Base-by-base conservation (phyloP, 2,797 vertebrate genomes). In the Parauchenoglanis ngamensis region DNA sequence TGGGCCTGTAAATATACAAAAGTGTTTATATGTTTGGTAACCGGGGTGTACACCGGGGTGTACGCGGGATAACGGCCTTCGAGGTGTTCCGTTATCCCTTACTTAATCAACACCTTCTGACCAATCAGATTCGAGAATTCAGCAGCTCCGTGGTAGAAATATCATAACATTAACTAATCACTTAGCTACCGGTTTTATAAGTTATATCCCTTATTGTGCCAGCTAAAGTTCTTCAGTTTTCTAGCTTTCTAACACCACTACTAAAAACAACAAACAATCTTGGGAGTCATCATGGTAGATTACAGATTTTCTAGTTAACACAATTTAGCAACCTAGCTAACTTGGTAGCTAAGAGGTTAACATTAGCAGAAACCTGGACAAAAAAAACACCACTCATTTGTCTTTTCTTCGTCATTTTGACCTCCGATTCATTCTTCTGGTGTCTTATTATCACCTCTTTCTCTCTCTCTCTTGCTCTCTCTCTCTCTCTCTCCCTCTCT, bases 401-500 rank as follows among this genome's bases (percentile, higher is more conserved):
- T 49, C 21, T 75, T 31, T n/a, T 81, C 8, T 78, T 15, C 49
- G 70, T 70, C 40, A 72, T 75, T 49, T 76, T 76, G 25, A n/a
- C 25, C 46, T 73, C 21, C 44, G 35, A 44, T 15, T 15, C 65
- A 31, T 67, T 31, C 28, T 68, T 35, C 63, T 4, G 63, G 35
- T 68, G 67, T 84, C 77, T 86, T 80, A n/a, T 72, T 88, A 91
- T 89, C 19, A 17, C 89, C 88, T 88, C 70, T 78, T 76, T 17
- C 44, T 57, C 78, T 86, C 90, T 89, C 31, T 88, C 87, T 88
- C 73, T 72, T 76, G 31, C 44, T 57, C 80, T 86, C 90, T 89
- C 31, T 88, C 87, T 88, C 73, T 72, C 80, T 44, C 72, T 15
- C 17, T 84, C 46, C 21, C 52, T 85, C 87, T 87, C 46, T 80